Evolutionary conservation across 1,140 invertebrate species (phyloP).

Genomic region (Calliphora vicina): DNA sequence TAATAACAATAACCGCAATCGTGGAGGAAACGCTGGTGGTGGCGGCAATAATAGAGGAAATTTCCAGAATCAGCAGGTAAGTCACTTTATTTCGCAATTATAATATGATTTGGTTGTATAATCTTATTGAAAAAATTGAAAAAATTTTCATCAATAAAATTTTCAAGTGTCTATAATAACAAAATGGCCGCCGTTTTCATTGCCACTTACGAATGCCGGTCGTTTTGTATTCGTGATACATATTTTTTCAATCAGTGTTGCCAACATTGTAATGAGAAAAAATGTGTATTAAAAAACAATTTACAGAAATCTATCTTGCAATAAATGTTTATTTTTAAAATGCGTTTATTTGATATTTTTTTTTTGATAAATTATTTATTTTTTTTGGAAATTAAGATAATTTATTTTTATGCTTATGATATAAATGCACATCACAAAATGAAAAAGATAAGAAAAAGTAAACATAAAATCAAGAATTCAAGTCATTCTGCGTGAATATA

Average conservation of each 20-base stretch:
- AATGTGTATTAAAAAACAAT: too few species aligned
- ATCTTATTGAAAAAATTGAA: not conserved
- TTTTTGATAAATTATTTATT: too few species aligned
- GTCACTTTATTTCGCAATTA: not conserved
- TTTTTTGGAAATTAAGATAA: too few species aligned
- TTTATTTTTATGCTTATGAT: too few species aligned
- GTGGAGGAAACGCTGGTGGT: not conserved
- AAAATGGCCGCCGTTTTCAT: slow-evolving; percentile 27
- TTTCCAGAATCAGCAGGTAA: slow-evolving; percentile 38
- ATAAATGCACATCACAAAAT: too few species aligned
- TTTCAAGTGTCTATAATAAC: not conserved
- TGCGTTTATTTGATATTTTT: too few species aligned
- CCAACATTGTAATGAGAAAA: not conserved
- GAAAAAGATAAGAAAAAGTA: too few species aligned
- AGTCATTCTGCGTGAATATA: too few species aligned
- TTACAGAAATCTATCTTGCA: too few species aligned
- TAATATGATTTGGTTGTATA: not conserved
- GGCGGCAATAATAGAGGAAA: slow-evolving; percentile 32
- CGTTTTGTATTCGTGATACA: not conserved
- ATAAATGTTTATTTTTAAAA: too few species aligned
- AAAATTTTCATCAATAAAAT: not conserved
- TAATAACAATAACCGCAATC: slow-evolving; percentile 15
- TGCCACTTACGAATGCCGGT: slow-evolving; percentile 10
- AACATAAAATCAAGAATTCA: too few species aligned
- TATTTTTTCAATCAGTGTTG: not conserved